Base-by-base conservation (phyloP, 2,797 vertebrate genomes). In the Sebastolobus alascanus region DNA sequence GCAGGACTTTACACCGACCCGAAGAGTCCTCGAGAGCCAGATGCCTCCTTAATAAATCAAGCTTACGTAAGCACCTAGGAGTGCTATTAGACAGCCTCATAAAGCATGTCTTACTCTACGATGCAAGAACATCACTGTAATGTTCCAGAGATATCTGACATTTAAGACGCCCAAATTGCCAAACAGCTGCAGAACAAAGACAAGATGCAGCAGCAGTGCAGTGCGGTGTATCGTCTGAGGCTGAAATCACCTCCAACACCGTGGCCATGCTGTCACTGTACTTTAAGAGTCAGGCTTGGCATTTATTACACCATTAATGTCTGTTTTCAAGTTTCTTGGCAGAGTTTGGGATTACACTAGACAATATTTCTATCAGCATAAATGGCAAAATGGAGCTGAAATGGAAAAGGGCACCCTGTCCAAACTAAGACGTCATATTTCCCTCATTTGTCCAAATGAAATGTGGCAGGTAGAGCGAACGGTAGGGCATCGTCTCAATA, bases 171-270 rank as follows among this genome's bases (percentile, higher is more conserved):
- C 18, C 14, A 61, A 78, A 76, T 54, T 31, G 83, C 40, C 75
- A 79, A 84, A 75, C 84, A 91, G 86, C 80, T 87, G 82, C 73
- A 60, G 63, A 78, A 72, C 27, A 70, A 52, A 79, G 73, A 68
- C 16, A 7, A 74, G 66, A 68, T 22, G 80, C 56, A 71, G 73
- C 78, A 25, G 29, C 25, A 7, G 16, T 74, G 71, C 80, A 12
- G n/a, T 35, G 10, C 29, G 52, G 55, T 27, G 64, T 68, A 58
- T 79, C 46, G 46, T 52, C 72, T 20, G 64, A 68, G 59, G 58
- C 63, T 77, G 29, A 78, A 64, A 67, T 38, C 25, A 6, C 6
- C 10, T 58, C 56, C 2, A 9, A 9, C 65, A 58, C 9, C 1
- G 8, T 50, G 27, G 50, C 60, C 46, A 25, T 63, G 43, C 46